phyloP scores from a whole-genome alignment of 1,140 invertebrate genomes.

The Subanguina moxae region DNA sequence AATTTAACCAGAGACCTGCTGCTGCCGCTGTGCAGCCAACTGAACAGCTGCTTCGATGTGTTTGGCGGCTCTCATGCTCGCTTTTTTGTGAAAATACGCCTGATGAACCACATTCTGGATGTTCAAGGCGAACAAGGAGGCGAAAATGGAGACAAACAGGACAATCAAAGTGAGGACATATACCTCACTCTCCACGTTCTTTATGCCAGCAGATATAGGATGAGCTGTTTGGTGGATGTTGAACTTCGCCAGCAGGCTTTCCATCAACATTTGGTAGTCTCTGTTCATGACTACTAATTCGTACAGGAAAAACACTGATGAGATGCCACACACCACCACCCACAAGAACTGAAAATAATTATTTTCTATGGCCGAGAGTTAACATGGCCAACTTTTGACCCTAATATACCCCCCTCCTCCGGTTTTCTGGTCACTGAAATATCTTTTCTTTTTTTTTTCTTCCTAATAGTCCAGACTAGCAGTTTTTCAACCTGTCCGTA shows the following conservation, averaged over 20 bases:
- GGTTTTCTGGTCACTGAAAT: no score
- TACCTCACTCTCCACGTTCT: not conserved
- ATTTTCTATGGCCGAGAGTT: no score
- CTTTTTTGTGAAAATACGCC: not conserved
- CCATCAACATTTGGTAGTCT: not conserved
- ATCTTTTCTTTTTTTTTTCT: no score
- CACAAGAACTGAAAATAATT: slow-evolving; percentile 2
- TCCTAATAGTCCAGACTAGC: no score
- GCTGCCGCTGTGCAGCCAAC: not conserved
- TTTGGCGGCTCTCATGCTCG: not conserved
- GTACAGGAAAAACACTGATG: not conserved
- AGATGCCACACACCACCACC: not conserved
- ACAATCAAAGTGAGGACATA: not conserved
- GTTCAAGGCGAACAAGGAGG: not conserved
- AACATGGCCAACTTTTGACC: no score
- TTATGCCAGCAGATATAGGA: not conserved
- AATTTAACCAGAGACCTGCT: no score
- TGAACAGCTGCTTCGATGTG: not conserved
- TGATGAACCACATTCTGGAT: slow-evolving; percentile 2
- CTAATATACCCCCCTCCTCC: no score
- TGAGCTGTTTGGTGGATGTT: not conserved
- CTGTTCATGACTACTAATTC: not conserved
- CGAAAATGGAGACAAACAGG: not conserved
- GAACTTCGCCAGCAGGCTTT: not conserved
- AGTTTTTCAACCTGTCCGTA: no score